A percentile compares a stretch with the other conserved stretches of the same genome.
phyloP scores from a whole-genome alignment of 2,113 vertebrate species.

The Panurus biarmicus region DNA sequence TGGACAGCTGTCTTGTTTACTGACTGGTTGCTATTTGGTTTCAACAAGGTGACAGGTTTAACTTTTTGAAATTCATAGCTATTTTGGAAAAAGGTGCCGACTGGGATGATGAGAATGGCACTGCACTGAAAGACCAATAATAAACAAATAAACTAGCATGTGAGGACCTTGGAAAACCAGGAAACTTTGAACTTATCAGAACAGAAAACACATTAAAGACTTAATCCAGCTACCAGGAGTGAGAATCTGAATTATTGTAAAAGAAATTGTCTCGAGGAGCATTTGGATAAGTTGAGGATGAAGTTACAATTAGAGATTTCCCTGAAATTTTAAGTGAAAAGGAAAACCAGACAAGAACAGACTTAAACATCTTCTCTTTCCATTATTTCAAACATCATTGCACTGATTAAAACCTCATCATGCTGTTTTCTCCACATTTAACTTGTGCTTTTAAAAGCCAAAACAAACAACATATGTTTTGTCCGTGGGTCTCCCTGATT shows the following conservation, averaged over 20 bases:
- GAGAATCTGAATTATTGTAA: not conserved
- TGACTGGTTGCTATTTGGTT: not conserved
- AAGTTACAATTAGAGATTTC: not conserved
- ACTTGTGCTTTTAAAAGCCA: not conserved
- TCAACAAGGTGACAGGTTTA: not conserved
- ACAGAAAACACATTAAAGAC: slow-evolving; percentile 4
- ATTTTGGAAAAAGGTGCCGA: not conserved
- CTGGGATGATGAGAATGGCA: not conserved
- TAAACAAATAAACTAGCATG: not conserved
- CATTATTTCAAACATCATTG: not conserved
- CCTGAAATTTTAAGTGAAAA: not conserved
- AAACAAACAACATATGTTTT: not conserved
- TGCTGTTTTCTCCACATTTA: not conserved
- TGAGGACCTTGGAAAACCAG: not conserved
- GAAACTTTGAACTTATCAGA: not conserved
- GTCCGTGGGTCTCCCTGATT: not conserved
- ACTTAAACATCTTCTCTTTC: not conserved
- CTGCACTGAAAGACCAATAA: not conserved
- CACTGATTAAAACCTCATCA: not conserved
- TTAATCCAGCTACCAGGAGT: not conserved
- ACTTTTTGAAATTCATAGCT: not conserved
- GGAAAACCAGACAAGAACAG: not conserved
- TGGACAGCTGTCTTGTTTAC: not conserved
- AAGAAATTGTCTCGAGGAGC: not conserved
- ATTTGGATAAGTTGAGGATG: not conserved